Percentiles rank a stretch among this genome's conserved stretches.
phyloP scores from a whole-genome alignment of 2,113 vertebrate species.

The Microcebus murinus region DNA sequence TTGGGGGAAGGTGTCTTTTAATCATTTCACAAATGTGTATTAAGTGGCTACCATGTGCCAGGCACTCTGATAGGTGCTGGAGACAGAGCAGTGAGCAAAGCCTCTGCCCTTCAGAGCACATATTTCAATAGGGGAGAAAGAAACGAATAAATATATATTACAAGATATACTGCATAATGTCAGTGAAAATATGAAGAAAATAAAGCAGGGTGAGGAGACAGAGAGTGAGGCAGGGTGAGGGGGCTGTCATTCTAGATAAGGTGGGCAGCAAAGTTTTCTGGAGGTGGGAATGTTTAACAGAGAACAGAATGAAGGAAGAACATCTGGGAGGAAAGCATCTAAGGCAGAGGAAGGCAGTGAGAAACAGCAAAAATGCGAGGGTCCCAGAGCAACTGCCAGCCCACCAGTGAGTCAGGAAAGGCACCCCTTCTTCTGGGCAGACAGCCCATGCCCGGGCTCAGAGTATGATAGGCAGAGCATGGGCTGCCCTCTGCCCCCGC shows the following conservation, averaged over 20 bases:
- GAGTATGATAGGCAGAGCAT: rapidly evolving
- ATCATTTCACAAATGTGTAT: not conserved
- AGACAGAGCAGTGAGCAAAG: not conserved
- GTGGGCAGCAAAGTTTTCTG: not conserved
- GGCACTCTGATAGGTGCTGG: not conserved
- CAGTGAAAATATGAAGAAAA: not conserved
- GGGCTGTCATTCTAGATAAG: not conserved
- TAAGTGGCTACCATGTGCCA: not conserved
- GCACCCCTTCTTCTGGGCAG: not conserved
- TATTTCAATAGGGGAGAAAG: not conserved
- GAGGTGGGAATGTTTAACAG: not conserved
- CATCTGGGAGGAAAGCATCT: not conserved
- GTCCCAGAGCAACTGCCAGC: not conserved
- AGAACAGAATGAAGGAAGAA: not conserved
- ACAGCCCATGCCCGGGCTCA: not conserved
- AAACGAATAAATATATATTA: not conserved
- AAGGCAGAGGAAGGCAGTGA: not conserved
- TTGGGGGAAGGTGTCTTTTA: not conserved
- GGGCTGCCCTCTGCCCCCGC: too few species aligned
- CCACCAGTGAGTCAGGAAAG: not conserved
- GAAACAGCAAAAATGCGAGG: not conserved
- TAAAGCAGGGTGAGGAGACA: not conserved
- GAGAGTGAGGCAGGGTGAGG: not conserved
- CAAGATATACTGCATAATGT: not conserved
- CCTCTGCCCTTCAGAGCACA: not conserved